Percentiles rank a stretch among this genome's conserved stretches.
These are phyloP conservation scores for Sternarchorhynchus goeldii DNA, from an alignment of 2,797 vertebrate genomes.

Conservation along the genomic window DNA sequence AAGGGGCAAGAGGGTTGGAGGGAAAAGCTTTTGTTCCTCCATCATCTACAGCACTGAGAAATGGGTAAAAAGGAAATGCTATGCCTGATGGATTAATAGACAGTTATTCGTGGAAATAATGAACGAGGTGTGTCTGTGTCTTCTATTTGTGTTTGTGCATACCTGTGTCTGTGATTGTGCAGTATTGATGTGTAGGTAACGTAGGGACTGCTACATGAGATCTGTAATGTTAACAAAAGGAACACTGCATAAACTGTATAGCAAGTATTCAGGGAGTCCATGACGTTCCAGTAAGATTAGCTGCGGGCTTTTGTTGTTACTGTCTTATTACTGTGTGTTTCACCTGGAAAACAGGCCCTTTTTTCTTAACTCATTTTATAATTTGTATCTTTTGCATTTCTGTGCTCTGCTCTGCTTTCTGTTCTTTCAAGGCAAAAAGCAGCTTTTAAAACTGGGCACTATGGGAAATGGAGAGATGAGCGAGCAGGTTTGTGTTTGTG, in stretches of 20 bases:
- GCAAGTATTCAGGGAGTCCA: neutral
- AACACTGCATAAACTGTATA: neutral
- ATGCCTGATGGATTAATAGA: conserved; percentile 14
- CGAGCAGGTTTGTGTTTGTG: neutral
- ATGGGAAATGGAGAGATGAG: conserved; percentile 6
- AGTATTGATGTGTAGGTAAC: neutral
- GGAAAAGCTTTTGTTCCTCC: neutral
- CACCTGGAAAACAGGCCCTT: conserved; percentile 13
- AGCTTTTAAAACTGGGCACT: conserved; percentile 37
- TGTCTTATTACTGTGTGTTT: conserved; percentile 36
- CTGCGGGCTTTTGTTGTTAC: neutral
- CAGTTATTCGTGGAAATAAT: conserved; percentile 14
- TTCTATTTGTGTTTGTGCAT: conserved; percentile 50
- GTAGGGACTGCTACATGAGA: neutral
- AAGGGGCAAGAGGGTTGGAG: neutral
- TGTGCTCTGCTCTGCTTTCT: conserved; percentile 12
- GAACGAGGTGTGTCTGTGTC: conserved; percentile 46
- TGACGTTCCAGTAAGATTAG: neutral
- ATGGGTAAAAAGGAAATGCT: neutral
- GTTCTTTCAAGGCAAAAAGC: conserved; percentile 11
- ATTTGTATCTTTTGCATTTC: neutral
- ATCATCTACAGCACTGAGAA: no score
- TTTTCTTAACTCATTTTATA: neutral
- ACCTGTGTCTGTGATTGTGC: neutral
- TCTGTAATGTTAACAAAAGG: neutral